Conservation (phyloP, 2,888 invertebrate species). For the Trissolcus japonicus region DNA sequence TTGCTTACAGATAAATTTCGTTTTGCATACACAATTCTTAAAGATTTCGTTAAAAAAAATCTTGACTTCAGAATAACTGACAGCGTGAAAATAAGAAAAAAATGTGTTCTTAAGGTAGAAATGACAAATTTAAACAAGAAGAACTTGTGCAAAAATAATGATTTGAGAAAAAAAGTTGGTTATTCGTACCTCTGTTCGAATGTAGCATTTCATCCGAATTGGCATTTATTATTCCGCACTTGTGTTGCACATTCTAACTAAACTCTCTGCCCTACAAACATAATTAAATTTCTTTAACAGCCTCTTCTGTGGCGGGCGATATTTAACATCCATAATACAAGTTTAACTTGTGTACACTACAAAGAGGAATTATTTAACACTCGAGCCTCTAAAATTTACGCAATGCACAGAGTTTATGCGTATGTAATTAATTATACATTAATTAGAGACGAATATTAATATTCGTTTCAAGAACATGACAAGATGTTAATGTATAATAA, state of each 20-base stretch:
- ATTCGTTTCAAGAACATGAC: too few species aligned
- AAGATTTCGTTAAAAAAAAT: too few species aligned
- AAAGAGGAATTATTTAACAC: constrained; percentile 23
- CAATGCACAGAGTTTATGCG: constrained; percentile 2
- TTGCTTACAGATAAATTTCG: too few species aligned
- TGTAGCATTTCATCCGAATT: constrained; percentile 5
- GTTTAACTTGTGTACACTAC: neutral
- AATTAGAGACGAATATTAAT: too few species aligned
- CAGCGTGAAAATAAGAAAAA: too few species aligned
- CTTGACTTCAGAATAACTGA: neutral
- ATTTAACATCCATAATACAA: constrained; percentile 10
- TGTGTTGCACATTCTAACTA: neutral
- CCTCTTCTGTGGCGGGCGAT: neutral
- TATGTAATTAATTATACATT: constrained; percentile 22
- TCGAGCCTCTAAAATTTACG: constrained; percentile 6
- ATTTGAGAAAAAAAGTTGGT: too few species aligned
- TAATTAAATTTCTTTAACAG: constrained; percentile 26
- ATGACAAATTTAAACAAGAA: too few species aligned
- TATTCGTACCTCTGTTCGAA: too few species aligned
- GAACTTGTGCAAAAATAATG: too few species aligned
- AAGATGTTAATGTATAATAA: too few species aligned
- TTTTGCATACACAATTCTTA: too few species aligned
- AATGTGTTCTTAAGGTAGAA: too few species aligned
- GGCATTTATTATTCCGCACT: constrained; percentile 10
- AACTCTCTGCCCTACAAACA: constrained; percentile 11